Base-by-base conservation (phyloP, 1,140 invertebrate species). In the Saccostrea glomerata region DNA sequence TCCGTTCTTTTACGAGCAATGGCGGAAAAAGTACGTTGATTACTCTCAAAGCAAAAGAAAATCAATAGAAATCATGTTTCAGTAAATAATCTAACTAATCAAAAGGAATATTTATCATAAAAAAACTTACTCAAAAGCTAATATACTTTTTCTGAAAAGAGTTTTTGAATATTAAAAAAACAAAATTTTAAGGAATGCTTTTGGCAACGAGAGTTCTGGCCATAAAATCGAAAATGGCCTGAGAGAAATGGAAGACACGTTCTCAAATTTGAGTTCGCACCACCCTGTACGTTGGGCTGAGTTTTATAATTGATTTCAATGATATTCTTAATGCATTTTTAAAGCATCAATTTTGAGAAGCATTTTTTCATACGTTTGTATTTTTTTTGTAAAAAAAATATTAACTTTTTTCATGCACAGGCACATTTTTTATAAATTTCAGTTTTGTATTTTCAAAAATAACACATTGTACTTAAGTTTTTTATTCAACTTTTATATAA, bases 1-100 rank as follows among this genome's bases (percentile, higher is more conserved):
- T 93, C 93, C 93, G 93, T 93, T 92, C 82, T 91, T 92, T 92
- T 83, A 91, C 93, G 93, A 91, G 90, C 87, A 86, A 94, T 93
- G 92, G 93, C 93, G 93, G 92, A 93, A 92, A 47, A 90, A 88
- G 88, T 63, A 47, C 85, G 85, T 86, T 20, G 11, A 9, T 6
- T 88, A 88, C 15, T 66, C 87, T 88, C 87, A 60, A 88, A 88
- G 20, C 56, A 40, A 30, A 60, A 2, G 23, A 17, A 15, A n/a
- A 23, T 84, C 20, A 25, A 1, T 55, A 54, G 23, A 20, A 54
- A 9, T 13, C 12, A 55, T 36, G 20, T 60, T 56, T 20, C 47
- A 23, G 15, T 12, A 7, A 47, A 84, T 20, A 54, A 55, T 56
- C 25, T 85, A 63, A 2, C 2, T n/a, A 11, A 47, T 56, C 5